A percentile compares a stretch with the other conserved stretches of the same genome.
These are phyloP conservation scores for Noctuana brunneofusca DNA, from an alignment of 2,888 invertebrate species.

Conservation along the genomic window DNA sequence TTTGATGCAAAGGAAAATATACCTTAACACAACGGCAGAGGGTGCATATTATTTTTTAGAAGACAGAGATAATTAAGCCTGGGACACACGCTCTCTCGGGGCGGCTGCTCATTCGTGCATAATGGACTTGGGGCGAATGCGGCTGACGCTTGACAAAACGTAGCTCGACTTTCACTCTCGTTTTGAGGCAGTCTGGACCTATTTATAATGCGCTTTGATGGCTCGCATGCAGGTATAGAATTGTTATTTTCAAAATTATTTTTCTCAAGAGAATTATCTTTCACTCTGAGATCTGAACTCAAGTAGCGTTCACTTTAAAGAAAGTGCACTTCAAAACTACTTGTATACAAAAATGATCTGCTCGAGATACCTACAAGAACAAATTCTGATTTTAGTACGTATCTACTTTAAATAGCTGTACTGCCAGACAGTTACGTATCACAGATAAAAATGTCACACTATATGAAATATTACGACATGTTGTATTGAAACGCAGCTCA, in stretches of 20 bases:
- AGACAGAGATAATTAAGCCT: conserved; percentile 65
- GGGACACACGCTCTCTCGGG: conserved; percentile 79
- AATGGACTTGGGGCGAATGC: conserved; percentile 74
- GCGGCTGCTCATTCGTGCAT: conserved; percentile 81
- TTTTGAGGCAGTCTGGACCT: conserved; percentile 57
- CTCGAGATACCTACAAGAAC: too few species aligned
- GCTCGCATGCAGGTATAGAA: not conserved
- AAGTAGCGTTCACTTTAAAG: too few species aligned
- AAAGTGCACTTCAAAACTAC: too few species aligned
- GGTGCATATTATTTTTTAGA: conserved; percentile 21
- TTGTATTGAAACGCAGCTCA: too few species aligned
- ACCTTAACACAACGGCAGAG: conserved; percentile 44
- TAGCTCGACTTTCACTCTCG: conserved; percentile 79
- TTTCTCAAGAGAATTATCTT: not conserved
- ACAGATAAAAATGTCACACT: not conserved
- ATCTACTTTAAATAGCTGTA: not conserved
- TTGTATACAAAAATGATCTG: too few species aligned
- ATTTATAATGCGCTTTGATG: conserved; percentile 50
- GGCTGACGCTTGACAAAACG: conserved; percentile 78
- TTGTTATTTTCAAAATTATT: not conserved
- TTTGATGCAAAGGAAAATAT: conserved; percentile 48
- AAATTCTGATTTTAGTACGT: not conserved
- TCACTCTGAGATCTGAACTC: too few species aligned
- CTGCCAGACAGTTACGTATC: too few species aligned
- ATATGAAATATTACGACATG: not conserved